Evolutionary conservation across 2,797 vertebrate species (phyloP).

Genomic region (Eleutherodactylus coqui): DNA sequence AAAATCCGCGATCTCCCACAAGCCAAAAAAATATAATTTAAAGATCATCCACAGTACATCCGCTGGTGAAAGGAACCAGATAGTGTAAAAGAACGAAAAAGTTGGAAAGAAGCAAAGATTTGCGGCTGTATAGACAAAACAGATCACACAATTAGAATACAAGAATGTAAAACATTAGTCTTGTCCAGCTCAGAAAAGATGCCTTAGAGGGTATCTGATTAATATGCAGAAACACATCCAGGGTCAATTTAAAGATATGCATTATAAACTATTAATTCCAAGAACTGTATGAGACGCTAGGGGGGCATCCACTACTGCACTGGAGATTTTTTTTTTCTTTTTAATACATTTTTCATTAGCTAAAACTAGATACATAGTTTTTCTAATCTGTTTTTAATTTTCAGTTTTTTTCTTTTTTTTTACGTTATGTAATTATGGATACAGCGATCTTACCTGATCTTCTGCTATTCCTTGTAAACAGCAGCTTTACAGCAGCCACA

Average conservation of each 20-base stretch:
- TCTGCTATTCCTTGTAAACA: background rate
- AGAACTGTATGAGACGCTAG: background rate
- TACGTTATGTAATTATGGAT: background rate
- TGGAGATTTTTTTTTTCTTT: background rate
- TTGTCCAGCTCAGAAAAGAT: background rate
- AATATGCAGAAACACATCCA: background rate
- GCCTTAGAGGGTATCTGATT: background rate
- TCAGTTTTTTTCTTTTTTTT: background rate
- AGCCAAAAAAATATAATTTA: too few species aligned
- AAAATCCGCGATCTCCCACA: too few species aligned
- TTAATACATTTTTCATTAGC: background rate
- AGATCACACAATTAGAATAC: background rate
- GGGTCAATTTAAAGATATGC: background rate
- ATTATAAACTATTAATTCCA: constrained; percentile 3
- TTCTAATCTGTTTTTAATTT: background rate
- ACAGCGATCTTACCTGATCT: background rate
- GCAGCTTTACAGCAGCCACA: background rate
- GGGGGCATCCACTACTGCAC: background rate
- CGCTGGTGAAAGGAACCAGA: background rate
- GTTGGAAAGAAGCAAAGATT: background rate
- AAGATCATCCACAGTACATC: too few species aligned
- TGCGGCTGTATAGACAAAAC: background rate
- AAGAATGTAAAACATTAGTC: background rate
- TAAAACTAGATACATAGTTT: background rate
- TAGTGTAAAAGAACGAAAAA: background rate